Evolutionary conservation across 2,797 vertebrate genomes (phyloP).

Genomic region (Artibeus lituratus): DNA sequence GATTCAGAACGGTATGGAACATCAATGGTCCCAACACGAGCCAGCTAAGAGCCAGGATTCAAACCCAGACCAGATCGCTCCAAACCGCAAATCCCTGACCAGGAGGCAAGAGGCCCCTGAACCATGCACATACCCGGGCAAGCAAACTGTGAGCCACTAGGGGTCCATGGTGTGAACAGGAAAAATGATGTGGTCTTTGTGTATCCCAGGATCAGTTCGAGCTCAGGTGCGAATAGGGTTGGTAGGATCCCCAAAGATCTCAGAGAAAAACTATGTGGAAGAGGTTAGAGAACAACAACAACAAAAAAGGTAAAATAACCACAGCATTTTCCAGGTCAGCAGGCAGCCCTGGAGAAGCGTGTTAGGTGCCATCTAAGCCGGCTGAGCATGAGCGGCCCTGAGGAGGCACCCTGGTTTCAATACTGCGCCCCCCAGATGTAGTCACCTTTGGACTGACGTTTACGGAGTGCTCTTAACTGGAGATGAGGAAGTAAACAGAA

Average conservation of each 20-base stretch:
- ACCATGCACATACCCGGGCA: background rate
- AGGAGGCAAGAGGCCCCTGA: background rate
- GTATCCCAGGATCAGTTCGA: fast-evolving
- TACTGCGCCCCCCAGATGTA: background rate
- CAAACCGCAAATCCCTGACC: background rate
- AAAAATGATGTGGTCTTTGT: background rate
- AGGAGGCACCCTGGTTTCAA: background rate
- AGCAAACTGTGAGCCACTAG: background rate
- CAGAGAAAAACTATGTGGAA: background rate
- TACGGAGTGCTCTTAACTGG: background rate
- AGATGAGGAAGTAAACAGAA: background rate
- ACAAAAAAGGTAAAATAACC: background rate
- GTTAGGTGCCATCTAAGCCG: too few species aligned
- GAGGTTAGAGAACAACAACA: background rate
- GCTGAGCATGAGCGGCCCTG: background rate
- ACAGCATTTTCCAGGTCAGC: background rate
- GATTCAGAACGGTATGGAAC: background rate
- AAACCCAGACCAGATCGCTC: background rate
- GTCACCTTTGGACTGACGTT: background rate
- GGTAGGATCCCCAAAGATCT: background rate
- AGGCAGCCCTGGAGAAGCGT: background rate
- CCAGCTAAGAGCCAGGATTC: background rate
- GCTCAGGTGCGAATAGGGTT: background rate
- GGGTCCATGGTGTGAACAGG: background rate
- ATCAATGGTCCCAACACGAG: background rate